Evolutionary conservation across 1,140 invertebrate genomes (phyloP), one percentile per base, ranked within the genome.

Genomic region (Aporrectodea caliginosa): DNA sequence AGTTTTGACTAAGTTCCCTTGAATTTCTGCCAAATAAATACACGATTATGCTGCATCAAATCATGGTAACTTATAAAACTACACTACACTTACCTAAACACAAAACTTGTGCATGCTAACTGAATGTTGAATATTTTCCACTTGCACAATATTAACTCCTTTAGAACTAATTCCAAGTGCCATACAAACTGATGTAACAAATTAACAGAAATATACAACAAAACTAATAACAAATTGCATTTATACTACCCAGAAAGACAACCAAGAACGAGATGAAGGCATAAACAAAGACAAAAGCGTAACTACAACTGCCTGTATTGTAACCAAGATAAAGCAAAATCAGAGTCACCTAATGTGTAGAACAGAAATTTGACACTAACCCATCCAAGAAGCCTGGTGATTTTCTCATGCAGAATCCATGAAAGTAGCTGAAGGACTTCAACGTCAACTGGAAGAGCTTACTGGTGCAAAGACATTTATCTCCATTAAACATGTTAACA

Each of bases 381-480:
- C 22, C 22, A 22, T 58, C 43, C 6, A 58, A 58, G 43, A 12
- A 58, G 6, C 6, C 43, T 12, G 43, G 6, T 12, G 43, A 58
- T 22, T 58, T 58, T 22, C 43, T 58, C 73, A 74, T 74, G 73
- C 73, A 74, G 34, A 74, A 74, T 32, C 73, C 27, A 32, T 74
- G 73, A 32, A 74, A 74, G 73, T 74, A 32, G 16, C 31, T 31
- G 73, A 74, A 74, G 0, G 29, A 74, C 73, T 74, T 33, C 12
- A 33, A 33, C 33, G 73, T 31, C 73, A 74, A 30, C 2, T 74
- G 29, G 33, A 74, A 74, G 2, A 74, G 33, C 6, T 58, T 58
- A 22, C 43, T 58, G 43, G 22, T 12, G 22, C 43, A 58, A 58
- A 58, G 22, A 12, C 43, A 58, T 22, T 58, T 58, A 12, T 12